Evolutionary conservation across 1,140 invertebrate genomes (phyloP), one percentile per base, ranked within the genome.

Genomic region (Bombus impatiens): DNA sequence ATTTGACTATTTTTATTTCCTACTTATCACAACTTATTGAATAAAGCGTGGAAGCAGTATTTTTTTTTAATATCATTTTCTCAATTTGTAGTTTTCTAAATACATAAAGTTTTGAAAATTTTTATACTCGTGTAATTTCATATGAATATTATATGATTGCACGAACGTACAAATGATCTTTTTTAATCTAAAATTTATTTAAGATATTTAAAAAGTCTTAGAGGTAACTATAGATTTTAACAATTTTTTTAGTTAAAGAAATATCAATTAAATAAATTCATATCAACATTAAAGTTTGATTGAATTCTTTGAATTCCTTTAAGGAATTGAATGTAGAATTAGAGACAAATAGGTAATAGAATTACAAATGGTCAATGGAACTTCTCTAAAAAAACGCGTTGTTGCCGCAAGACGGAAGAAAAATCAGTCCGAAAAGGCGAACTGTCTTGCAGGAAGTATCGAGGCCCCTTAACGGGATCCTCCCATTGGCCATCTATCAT

Each of bases 381-480:
- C 77, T 77, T 80, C 71, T 57, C 9, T 44, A 57, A 62, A 82
- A 67, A 78, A 75, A 59, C 70, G 77, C 67, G 82, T 78, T 5
- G 72, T 53, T 72, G 84, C 68, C 25, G 71, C 47, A 53, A 82
- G 75, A 85, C 77, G 87, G 82, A 91, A 92, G 88, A 87, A 91
- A 90, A 92, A 91, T 91, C 91, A 91, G 82, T 92, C 75, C 86
- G 74, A 90, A 90, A 90, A 89, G 79, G 85, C 81, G 81, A 86
- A 70, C 62, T 89, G 88, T 90, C 78, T 90, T 80, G 89, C 65
- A 79, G 84, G 74, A 90, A 88, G 88, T 91, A 88, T 92, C 87
- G 87, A 89, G 90, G 87, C 80, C 89, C 78, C 88, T 92, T 93
- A 93, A 93, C 92, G 90, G 92, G 90, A 92, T 78, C 86, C 81